Percentiles rank a stretch among this genome's conserved stretches.
phyloP scores from a whole-genome alignment of 2,113 vertebrate genomes.

The Sinocyclocheilus anophthalmus region DNA sequence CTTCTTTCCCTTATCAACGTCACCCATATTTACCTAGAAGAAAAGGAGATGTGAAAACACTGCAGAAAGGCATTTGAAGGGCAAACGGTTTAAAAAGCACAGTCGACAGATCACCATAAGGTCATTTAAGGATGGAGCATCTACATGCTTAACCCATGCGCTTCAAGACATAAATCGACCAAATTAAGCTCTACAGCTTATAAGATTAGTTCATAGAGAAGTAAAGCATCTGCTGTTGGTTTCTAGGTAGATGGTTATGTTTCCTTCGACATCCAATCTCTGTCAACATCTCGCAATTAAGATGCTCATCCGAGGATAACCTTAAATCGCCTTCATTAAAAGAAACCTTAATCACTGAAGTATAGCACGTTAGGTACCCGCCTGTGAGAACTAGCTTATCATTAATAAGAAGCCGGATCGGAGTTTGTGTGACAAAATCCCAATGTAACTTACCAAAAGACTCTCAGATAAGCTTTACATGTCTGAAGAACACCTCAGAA shows the following conservation, averaged over 20 bases:
- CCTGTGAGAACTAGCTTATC: neutral
- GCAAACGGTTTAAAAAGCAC: neutral
- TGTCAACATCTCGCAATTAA: neutral
- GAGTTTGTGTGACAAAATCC: neutral
- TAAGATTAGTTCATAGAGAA: neutral
- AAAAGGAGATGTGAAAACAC: neutral
- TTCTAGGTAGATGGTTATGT: neutral
- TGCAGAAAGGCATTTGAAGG: neutral
- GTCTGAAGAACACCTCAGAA: neutral
- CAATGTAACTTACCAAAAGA: too few species aligned
- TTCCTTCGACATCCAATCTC: neutral
- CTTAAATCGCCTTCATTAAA: neutral
- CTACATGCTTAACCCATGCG: neutral
- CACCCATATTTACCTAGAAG: constrained; percentile 68
- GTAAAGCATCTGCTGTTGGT: too few species aligned
- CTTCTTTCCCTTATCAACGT: constrained; percentile 78
- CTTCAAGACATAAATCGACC: neutral
- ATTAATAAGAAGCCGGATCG: neutral
- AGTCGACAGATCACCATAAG: neutral
- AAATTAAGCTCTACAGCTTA: neutral
- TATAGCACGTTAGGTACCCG: neutral
- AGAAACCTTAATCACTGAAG: neutral
- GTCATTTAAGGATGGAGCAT: constrained; percentile 42
- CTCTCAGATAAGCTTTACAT: neutral
- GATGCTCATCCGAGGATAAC: neutral